Evolutionary conservation across 2,113 vertebrate species (phyloP), one percentile per base, ranked within the genome.

Genomic region (Vulpes vulpes): DNA sequence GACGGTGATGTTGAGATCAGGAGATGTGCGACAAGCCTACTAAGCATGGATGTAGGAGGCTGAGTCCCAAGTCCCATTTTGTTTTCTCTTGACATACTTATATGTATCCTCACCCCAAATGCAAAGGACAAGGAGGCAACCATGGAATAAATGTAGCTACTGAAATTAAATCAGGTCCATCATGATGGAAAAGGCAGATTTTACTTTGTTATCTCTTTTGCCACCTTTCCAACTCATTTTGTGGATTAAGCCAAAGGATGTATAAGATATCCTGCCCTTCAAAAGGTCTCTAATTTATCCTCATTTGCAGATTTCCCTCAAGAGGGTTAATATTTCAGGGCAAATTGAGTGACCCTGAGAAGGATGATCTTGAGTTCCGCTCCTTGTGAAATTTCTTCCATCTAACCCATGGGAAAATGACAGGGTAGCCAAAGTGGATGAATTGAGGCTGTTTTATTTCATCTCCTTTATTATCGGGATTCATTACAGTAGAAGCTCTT

Each of bases 251-350:
- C 49, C 55, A 65, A 95, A 89, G n/a, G 60, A 51, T 78, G 10
- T 79, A 14, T 53, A 91, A n/a, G 69, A 78, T 53, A 79, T 4
- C 22, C 35, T 94, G 62, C 53, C 94, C 57, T 95, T 94, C 53
- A 11, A 35, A 80, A 94, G 90, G n/a, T 71, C 89, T 85, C 82
- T 76, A 83, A 79, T 90, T 87, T 89, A 89, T 94, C 49, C 76
- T 94, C 78, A 62, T 69, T 87, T 96, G 79, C 83, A 96, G 51
- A 90, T 89, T 94, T 96, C 53, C 64, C 94, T 96, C 90, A 79
- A 93, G 94, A 89, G 92, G 25, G 73, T 73, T 96, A 80, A 86
- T 97, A 97, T 96, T 97, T 97, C 97, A 94, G 83, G 89, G 80
- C 7, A 53, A 87, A 84, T 23, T 43, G 73, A 94, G 78, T 84